phyloP scores from a whole-genome alignment of 1,140 invertebrate species.

The Drosophila simulans region DNA sequence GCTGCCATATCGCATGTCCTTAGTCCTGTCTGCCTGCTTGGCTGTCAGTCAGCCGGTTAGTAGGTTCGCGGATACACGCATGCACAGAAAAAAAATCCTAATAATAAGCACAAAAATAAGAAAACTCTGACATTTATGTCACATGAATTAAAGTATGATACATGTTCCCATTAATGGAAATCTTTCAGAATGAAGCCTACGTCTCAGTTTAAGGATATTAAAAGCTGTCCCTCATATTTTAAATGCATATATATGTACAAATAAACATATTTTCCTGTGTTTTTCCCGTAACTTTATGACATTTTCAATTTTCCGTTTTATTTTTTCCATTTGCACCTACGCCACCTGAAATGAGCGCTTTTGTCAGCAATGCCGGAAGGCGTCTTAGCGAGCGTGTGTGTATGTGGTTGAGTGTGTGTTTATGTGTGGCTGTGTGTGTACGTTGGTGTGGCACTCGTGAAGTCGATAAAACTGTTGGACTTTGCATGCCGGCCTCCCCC shows the following conservation, averaged over 20 bases:
- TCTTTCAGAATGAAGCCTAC: no score
- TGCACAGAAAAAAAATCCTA: conserved; percentile 1
- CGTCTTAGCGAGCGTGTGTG: conserved; percentile 21
- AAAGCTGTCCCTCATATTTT: no score
- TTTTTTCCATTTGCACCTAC: conserved; percentile 29
- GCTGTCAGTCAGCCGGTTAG: conserved; percentile 35
- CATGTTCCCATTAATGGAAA: no score
- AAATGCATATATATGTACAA: neutral
- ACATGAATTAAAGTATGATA: no score
- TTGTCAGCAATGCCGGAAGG: conserved; percentile 46
- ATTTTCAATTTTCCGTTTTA: conserved; percentile 66
- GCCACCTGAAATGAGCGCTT: conserved; percentile 24
- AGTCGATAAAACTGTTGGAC: conserved; percentile 76
- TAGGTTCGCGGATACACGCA: conserved; percentile 21
- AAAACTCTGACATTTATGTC: no score
- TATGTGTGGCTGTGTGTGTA: neutral
- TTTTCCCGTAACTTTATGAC: conserved; percentile 51
- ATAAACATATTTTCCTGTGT: conserved; percentile 8
- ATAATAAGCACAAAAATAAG: neutral
- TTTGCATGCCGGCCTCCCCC: conserved; percentile 38
- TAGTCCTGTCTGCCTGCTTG: conserved; percentile 19
- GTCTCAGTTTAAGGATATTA: no score
- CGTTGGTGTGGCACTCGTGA: conserved; percentile 20
- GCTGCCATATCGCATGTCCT: conserved; percentile 63
- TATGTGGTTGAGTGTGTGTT: neutral